Percentiles rank a stretch among this genome's conserved stretches.
Conservation (phyloP, 1,140 invertebrate species). For the Drosophila cardini region DNA sequence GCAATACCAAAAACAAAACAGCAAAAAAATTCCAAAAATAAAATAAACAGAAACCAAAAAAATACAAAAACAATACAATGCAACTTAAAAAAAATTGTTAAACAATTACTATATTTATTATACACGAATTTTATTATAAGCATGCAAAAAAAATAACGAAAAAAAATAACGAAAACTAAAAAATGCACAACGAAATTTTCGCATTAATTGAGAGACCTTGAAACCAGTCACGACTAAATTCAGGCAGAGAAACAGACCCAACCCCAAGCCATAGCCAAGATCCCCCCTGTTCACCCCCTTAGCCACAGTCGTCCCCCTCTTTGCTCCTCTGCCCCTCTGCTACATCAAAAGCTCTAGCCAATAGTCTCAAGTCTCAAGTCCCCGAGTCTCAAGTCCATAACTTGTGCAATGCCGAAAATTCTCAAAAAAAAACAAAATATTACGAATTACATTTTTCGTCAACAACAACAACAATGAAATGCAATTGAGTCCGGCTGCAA, state of each 20-base stretch:
- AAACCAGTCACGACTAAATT: constrained; percentile 82
- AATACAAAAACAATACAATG: constrained; percentile 18
- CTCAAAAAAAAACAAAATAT: constrained; percentile 54
- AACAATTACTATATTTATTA: constrained; percentile 82
- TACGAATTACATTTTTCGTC: constrained; percentile 54
- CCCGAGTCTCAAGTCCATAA: constrained; percentile 47
- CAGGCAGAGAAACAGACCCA: constrained; percentile 66
- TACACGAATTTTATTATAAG: constrained; percentile 77
- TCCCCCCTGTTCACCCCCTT: not conserved
- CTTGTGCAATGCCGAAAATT: constrained; percentile 66
- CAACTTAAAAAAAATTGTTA: constrained; percentile 41
- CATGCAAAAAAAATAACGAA: constrained; percentile 70
- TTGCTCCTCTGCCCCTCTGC: too few species aligned
- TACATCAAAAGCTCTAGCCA: not conserved
- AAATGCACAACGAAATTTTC: constrained; percentile 76
- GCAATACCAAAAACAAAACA: constrained; percentile 39
- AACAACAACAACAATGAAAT: constrained; percentile 72
- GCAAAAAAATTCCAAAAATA: too few species aligned
- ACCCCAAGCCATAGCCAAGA: constrained; percentile 34
- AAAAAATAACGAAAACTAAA: constrained; percentile 42
- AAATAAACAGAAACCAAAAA: too few species aligned
- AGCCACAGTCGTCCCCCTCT: constrained; percentile 10
- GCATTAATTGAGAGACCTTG: constrained; percentile 81
- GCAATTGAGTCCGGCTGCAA: constrained; percentile 71
- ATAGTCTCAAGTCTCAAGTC: constrained; percentile 7